Evolutionary conservation across 2,797 vertebrate species (phyloP), one percentile per base, ranked within the genome.

Genomic region (Falco rusticolus): DNA sequence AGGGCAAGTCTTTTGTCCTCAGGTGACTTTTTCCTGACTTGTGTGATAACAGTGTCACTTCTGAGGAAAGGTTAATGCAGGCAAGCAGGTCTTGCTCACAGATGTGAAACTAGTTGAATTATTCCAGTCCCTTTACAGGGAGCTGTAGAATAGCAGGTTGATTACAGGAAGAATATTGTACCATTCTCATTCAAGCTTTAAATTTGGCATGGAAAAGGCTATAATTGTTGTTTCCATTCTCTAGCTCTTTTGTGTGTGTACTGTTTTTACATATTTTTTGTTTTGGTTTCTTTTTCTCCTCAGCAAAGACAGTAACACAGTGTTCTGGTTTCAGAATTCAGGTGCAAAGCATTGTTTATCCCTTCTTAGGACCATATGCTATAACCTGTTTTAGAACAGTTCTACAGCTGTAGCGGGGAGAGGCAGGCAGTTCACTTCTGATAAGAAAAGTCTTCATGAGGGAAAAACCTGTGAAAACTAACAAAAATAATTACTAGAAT

Each of bases 141-240:
- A 96, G 59, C 47, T 51, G 39, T 59, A 96, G 63, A 93, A 88
- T 78, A 94, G 86, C 84, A 95, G 84, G 63, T 87, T 94, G 77
- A 94, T 76, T 93, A 57, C 81, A 72, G 66, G 74, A 94, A 93
- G 47, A 79, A 45, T 53, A 79, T 72, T 89, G 26, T 63, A 20
- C 26, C 21, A 5, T 79, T 93, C 39, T 89, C 29, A 84, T 92
- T 92, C 65, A 89, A 63, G 63, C 31, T 78, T 92, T 74, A 57
- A 81, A 91, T 71, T 15, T 84, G 54, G 14, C 18, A 26, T 66
- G 47, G 70, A 79, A 89, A 82, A 75, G 33, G 24, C 61, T 82
- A 48, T 70, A 92, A 84, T 84, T 41, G 68, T 43, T 16, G n/a
- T 60, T 95, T 82, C 63, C 14, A 25, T 84, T 86, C 25, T 76